Evolutionary conservation across 2,888 invertebrate genomes (phyloP), one percentile per base, ranked within the genome.

Genomic region (Eucriotettix oculatus): DNA sequence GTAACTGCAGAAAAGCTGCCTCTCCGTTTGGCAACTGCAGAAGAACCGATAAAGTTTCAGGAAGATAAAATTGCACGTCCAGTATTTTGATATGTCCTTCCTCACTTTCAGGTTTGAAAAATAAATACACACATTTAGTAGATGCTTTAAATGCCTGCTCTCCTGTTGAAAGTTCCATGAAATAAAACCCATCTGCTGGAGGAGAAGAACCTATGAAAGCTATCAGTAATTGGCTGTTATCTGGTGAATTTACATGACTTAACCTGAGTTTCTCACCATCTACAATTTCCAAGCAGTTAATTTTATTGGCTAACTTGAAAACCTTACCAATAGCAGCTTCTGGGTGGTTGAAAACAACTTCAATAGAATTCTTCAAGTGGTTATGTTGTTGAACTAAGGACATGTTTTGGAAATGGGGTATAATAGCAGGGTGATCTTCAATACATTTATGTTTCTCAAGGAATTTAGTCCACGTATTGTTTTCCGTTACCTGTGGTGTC

Each of bases 341-440:
- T 16, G 64, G 64, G 42, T 62, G 60, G 9, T 48, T 61, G 72
- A 90, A 90, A 10, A 90, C 80, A 58, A 78, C 75, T n/a, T 78
- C 75, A 29, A 91, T 78, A 3, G 82, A 77, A 59, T 76, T 73
- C 65, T 83, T 82, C 64, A 94, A 75, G 70, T 80, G 80, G 54
- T 82, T 81, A 68, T 89, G 86, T 65, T 92, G 86, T 69, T 93
- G 92, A 11, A 91, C 77, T 57, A 95, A 74, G 1, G 95, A 95
- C 65, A 81, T 83, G 61, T 83, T 81, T 63, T 80, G 80, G 69
- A 87, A 83, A 66, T 88, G 86, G 10, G 84, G 84, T 67, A 90
- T 85, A 66, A 94, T 82, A 16, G 84, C 76, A 1, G 82, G 78
- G 67, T 87, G 85, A 65, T 85, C 82, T 54, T 80, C 74, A 53